Conservation (phyloP, 2,888 invertebrate species). For the Orthosia incerta region DNA sequence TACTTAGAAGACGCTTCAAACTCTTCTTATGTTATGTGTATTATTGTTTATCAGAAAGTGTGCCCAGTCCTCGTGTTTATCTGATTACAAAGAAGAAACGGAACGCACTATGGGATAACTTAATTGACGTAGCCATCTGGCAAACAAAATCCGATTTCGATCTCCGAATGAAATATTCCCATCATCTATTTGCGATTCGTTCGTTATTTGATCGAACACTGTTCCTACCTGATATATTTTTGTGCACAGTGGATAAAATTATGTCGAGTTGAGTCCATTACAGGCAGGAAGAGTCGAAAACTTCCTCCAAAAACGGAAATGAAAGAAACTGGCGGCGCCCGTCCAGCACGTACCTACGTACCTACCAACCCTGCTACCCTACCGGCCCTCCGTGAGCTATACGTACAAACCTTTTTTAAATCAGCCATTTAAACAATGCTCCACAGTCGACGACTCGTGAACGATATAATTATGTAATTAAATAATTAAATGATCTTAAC, state of each 20-base stretch:
- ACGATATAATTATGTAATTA: slow-evolving; percentile 65
- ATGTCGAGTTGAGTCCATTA: slow-evolving; percentile 77
- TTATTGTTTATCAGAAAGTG: not conserved
- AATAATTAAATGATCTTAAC: slow-evolving; percentile 60
- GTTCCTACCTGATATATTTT: slow-evolving; percentile 60
- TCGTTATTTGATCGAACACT: slow-evolving; percentile 56
- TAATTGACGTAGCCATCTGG: slow-evolving; percentile 33
- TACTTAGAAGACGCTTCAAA: slow-evolving; percentile 11
- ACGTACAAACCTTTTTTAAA: slow-evolving; percentile 56
- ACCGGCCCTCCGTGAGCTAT: slow-evolving; percentile 28
- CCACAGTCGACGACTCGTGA: slow-evolving; percentile 58
- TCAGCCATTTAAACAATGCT: slow-evolving; percentile 58
- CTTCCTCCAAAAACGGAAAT: slow-evolving; percentile 80
- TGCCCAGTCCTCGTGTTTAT: slow-evolving; percentile 1
- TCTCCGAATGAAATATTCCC: slow-evolving; percentile 49
- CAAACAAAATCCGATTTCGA: slow-evolving; percentile 30
- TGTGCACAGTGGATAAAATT: slow-evolving; percentile 68
- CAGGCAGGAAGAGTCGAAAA: slow-evolving; percentile 80
- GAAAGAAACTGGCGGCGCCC: slow-evolving; percentile 79
- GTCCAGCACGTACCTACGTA: slow-evolving; percentile 69
- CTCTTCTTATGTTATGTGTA: not conserved
- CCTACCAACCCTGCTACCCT: slow-evolving; percentile 35
- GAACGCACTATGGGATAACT: slow-evolving; percentile 13
- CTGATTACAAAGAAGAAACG: slow-evolving; percentile 26
- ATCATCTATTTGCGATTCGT: slow-evolving; percentile 40